These are phyloP conservation scores for Leptosomus discolor DNA, from an alignment of 2,113 vertebrate species.

Conservation along the genomic window DNA sequence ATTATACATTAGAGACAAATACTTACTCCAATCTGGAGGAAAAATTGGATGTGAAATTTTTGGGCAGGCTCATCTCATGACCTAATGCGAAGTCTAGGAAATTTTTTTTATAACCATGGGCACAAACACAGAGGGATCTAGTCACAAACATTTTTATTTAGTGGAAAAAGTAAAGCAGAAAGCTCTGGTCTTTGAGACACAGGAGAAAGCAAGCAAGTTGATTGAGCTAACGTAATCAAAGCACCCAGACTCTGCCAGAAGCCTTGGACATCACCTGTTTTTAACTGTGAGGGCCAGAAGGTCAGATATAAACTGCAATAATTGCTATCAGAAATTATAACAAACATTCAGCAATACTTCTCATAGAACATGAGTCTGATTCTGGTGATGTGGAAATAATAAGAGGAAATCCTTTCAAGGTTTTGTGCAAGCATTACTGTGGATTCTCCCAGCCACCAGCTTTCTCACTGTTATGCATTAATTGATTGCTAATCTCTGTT, in stretches of 20 bases:
- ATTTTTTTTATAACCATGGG: not conserved
- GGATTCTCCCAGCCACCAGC: not conserved
- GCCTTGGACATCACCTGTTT: slow-evolving; percentile 24
- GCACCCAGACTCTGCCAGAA: not conserved
- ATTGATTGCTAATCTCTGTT: not conserved
- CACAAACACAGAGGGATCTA: not conserved
- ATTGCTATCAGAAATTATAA: slow-evolving; percentile 22
- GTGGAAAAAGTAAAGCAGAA: not conserved
- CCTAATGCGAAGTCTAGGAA: not conserved
- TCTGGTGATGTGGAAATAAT: not conserved
- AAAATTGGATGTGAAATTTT: not conserved
- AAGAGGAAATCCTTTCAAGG: slow-evolving; percentile 4
- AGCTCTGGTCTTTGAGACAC: not conserved
- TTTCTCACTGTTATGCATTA: not conserved
- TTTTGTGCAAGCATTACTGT: not conserved
- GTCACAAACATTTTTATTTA: not conserved
- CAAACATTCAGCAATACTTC: not conserved
- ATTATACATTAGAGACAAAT: not conserved
- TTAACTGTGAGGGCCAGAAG: not conserved
- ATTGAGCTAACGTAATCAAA: not conserved
- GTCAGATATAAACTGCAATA: not conserved
- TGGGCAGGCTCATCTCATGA: not conserved
- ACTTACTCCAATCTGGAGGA: not conserved
- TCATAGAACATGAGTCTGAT: not conserved
- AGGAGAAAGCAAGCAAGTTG: not conserved